Evolutionary conservation across 1,140 invertebrate genomes (phyloP).

Genomic region (Babylonia areolata): DNA sequence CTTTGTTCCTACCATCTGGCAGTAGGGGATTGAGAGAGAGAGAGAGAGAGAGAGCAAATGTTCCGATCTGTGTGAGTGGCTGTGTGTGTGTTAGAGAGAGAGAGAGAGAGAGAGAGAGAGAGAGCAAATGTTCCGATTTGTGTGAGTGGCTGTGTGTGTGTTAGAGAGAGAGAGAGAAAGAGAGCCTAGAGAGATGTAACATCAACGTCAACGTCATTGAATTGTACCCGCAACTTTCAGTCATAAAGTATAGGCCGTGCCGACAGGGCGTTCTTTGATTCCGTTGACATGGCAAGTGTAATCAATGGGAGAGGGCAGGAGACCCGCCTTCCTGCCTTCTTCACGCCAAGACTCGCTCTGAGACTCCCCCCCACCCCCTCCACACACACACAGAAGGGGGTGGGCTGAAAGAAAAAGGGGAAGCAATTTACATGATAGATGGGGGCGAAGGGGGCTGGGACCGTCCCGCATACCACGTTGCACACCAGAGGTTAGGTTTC

Average conservation of each 20-base stretch:
- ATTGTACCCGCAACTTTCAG: conserved; percentile 6
- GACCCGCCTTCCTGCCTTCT: neutral
- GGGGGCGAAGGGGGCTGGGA: neutral
- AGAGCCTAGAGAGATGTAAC: too few relatives aligned
- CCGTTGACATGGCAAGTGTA: neutral
- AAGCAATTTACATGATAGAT: conserved; percentile 8
- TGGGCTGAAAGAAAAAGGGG: neutral
- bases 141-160: too few relatives aligned
- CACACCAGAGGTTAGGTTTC: neutral
- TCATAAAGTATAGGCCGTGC: neutral
- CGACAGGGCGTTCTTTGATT: neutral
- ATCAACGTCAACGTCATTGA: neutral
- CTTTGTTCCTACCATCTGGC: too few relatives aligned
- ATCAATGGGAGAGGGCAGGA: neutral
- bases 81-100: too few relatives aligned
- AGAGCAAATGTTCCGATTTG: too few relatives aligned
- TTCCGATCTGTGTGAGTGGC: too few relatives aligned
- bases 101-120: too few relatives aligned
- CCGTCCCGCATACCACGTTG: neutral
- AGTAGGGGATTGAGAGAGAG: too few relatives aligned
- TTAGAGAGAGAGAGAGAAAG: too few relatives aligned
- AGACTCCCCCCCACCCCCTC: too few relatives aligned
- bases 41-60: too few relatives aligned
- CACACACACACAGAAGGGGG: neutral
- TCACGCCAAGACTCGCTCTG: neutral